These are phyloP conservation scores for Arion vulgaris DNA, from an alignment of 1,140 invertebrate genomes.

Conservation along the genomic window DNA sequence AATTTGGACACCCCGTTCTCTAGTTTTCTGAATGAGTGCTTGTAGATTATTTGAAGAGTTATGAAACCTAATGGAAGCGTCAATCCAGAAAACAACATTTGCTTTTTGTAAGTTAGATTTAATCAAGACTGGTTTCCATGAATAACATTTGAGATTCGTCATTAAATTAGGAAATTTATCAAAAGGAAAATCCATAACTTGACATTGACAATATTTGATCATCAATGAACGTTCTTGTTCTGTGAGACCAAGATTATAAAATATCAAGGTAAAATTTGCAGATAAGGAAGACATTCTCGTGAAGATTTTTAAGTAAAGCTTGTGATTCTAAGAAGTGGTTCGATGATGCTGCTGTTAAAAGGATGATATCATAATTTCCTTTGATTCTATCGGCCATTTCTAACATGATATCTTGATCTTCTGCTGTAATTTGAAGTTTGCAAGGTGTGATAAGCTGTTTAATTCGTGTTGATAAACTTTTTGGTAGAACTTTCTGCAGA, in stretches of 20 bases:
- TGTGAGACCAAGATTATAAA: slow-evolving; percentile 23
- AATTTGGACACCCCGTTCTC: slow-evolving; percentile 4
- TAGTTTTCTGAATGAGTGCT: neutral
- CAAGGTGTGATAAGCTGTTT: neutral
- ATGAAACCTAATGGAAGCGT: slow-evolving; percentile 19
- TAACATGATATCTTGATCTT: neutral
- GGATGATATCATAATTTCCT: slow-evolving; percentile 1
- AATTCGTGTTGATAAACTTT: neutral
- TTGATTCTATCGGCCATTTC: neutral
- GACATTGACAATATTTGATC: slow-evolving; percentile 16
- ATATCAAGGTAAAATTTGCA: slow-evolving; percentile 25
- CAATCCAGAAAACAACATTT: slow-evolving; percentile 24
- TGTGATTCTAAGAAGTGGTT: slow-evolving; percentile 35
- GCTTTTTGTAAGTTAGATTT: neutral
- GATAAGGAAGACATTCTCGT: slow-evolving; percentile 20
- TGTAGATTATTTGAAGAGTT: neutral
- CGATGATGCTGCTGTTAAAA: slow-evolving; percentile 29
- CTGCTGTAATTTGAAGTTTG: neutral
- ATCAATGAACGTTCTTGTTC: neutral
- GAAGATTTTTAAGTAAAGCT: slow-evolving; percentile 26
- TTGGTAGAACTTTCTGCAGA: neutral
- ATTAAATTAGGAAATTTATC: slow-evolving; percentile 21
- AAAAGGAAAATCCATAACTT: slow-evolving; percentile 24
- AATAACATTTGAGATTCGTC: slow-evolving; percentile 6
- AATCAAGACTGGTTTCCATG: slow-evolving; percentile 23